Evolutionary conservation across 2,888 invertebrate species (phyloP).

Genomic region (Xanthostigma xanthostigma): DNA sequence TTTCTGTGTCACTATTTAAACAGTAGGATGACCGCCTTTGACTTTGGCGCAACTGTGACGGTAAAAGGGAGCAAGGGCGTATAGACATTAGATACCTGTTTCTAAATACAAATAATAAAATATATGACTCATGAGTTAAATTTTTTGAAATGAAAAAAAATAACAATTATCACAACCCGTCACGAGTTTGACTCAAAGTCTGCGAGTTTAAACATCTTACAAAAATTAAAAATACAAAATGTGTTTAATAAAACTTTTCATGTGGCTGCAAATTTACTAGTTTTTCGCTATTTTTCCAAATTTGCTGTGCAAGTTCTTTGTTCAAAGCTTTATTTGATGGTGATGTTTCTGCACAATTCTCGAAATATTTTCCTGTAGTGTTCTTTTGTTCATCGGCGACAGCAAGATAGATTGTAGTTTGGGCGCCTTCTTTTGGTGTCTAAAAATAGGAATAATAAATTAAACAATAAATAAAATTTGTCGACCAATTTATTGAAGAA

Average conservation of each 20-base stretch:
- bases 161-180: too few relatives aligned
- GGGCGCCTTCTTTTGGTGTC: conserved; percentile 21
- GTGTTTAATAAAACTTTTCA: conserved; percentile 27
- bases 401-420: conserved; percentile 21
- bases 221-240: neutral
- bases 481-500: too few relatives aligned
- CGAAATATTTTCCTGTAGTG: conserved; percentile 21
- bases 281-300: conserved; percentile 72
- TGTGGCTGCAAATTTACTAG: conserved; percentile 50
- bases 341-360: conserved; percentile 17
- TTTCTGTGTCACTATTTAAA: too few relatives aligned
- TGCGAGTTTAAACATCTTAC: too few relatives aligned
- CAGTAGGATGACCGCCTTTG: too few relatives aligned
- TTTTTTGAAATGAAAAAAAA: too few relatives aligned
- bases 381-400: conserved; percentile 20
- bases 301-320: conserved; percentile 45
- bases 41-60: too few relatives aligned
- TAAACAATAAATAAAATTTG: neutral
- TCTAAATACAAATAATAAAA: too few relatives aligned
- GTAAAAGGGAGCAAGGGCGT: too few relatives aligned
- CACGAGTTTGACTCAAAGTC: too few relatives aligned
- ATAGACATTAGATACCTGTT: too few relatives aligned
- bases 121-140: too few relatives aligned
- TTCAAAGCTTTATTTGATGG: conserved; percentile 10
- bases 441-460: conserved; percentile 8